Percentiles rank a stretch among this genome's conserved stretches.
Conservation (phyloP, 2,888 invertebrate species). For the Boloria euphrosyne region DNA sequence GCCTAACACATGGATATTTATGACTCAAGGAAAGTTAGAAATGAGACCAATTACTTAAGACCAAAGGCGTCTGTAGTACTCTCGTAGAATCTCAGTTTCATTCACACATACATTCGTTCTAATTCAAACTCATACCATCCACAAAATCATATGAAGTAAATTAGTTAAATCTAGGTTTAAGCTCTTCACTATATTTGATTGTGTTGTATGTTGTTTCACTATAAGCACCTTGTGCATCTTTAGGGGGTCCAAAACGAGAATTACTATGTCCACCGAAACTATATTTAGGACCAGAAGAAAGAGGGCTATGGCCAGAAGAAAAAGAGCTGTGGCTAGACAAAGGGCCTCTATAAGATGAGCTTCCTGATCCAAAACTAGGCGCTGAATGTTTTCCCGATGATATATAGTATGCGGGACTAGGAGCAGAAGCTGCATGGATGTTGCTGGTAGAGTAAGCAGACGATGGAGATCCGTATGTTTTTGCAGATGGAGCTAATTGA, state of each 20-base stretch:
- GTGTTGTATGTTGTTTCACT: constrained; percentile 75
- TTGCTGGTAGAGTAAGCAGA: constrained; percentile 55
- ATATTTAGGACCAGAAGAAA: constrained; percentile 65
- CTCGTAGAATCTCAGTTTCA: constrained; percentile 47
- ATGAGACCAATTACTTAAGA: constrained; percentile 10
- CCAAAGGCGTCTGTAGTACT: constrained; percentile 39
- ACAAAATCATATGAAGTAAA: not conserved
- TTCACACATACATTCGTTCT: constrained; percentile 47
- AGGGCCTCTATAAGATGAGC: constrained; percentile 63
- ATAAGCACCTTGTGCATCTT: constrained; percentile 68
- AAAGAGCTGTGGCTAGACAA: constrained; percentile 59
- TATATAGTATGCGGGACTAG: constrained; percentile 63
- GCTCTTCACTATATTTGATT: constrained; percentile 76
- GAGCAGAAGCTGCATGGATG: constrained; percentile 62
- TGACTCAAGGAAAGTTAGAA: constrained; percentile 19
- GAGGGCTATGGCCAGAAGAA: constrained; percentile 61
- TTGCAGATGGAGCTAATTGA: constrained; percentile 61
- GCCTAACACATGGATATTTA: constrained; percentile 47
- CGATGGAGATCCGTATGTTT: constrained; percentile 63
- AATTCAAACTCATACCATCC: not conserved
- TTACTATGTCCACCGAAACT: constrained; percentile 60
- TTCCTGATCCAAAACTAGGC: constrained; percentile 58
- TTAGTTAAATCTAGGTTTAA: constrained; percentile 67
- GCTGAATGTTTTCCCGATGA: constrained; percentile 60
- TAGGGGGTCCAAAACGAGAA: constrained; percentile 59